Evolutionary conservation across 2,797 vertebrate genomes (phyloP), one percentile per base, ranked within the genome.

Genomic region (Trichosurus vulpecula): DNA sequence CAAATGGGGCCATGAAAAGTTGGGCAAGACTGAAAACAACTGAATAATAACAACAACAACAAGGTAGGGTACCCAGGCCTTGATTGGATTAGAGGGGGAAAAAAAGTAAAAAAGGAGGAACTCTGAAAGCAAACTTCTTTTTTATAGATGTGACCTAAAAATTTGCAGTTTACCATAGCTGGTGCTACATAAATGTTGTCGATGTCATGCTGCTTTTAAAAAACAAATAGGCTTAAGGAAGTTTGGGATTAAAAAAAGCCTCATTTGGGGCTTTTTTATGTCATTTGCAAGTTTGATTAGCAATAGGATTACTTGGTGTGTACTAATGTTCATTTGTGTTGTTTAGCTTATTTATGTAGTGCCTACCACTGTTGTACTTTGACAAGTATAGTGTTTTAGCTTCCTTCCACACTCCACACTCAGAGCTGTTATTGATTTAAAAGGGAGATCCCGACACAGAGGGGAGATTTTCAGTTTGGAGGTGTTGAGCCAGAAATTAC

Each of bases 401-500:
- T 93, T 95, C 53, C 94, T 93, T 96, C 90, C 35, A 51, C 74
- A 29, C 74, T 87, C 41, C 41, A 90, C 0, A 90, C 12, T 93
- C n/a, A 93, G 52, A 87, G 27, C 91, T 94, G 92, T 95, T 30
- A 57, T 52, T 95, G 93, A 97, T 66, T 92, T 96, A 53, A 95
- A 95, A 91, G 92, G 74, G 61, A 92, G 10, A 57, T 90, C 52
- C 54, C 90, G 93, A 14, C 56, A 81, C 35, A 96, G 91, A 96
- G 29, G 8, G 27, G 92, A 97, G 58, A 94, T 89, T 96, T 87
- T 97, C 92, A 97, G 87, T 54, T 96, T 96, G 61, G 58, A 96
- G 81, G 54, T 97, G 35, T 58, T 97, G 89, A 95, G 54, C 90
- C 89, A 97, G 87, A 97, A 96, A 96, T 54, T 97, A 95, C 96